Evolutionary conservation across 2,113 vertebrate genomes (phyloP).

Genomic region (Arothron firmamentum): DNA sequence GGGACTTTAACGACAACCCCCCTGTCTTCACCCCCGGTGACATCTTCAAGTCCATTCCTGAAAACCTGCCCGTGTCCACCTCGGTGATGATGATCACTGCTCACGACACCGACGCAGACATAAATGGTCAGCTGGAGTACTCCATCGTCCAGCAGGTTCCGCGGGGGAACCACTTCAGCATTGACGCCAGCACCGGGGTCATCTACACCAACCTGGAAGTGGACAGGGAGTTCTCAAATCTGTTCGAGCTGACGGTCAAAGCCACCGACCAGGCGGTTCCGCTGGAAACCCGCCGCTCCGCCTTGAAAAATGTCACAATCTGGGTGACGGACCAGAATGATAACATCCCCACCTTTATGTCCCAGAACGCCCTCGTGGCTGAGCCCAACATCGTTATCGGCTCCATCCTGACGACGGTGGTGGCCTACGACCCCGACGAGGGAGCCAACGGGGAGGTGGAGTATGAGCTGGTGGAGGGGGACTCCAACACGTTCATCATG

Average conservation of each 20-base stretch:
- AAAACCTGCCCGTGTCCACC: constrained; percentile 88
- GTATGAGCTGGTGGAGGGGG: constrained; percentile 89
- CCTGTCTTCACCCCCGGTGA: constrained; percentile 89
- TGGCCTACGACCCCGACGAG: constrained; percentile 92
- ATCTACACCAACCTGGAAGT: constrained; percentile 87
- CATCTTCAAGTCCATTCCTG: constrained; percentile 92
- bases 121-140: constrained; percentile 89
- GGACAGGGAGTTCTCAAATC: constrained; percentile 91
- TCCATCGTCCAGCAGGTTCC: constrained; percentile 89
- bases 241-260: constrained; percentile 93
- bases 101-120: constrained; percentile 91
- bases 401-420: constrained; percentile 87
- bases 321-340: constrained; percentile 94
- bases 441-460: constrained; percentile 93
- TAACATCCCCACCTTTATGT: constrained; percentile 87
- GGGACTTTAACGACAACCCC: constrained; percentile 96
- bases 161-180: constrained; percentile 86
- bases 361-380: constrained; percentile 88
- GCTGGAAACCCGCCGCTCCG: constrained; percentile 84
- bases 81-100: constrained; percentile 88
- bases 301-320: constrained; percentile 93
- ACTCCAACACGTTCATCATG: constrained; percentile 90
- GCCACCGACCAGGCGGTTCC: constrained; percentile 91
- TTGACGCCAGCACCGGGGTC: constrained; percentile 81
- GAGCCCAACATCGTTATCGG: constrained; percentile 89